phyloP scores from a whole-genome alignment of 2,888 invertebrate species.

The Mongoloraphidia duomilia region DNA sequence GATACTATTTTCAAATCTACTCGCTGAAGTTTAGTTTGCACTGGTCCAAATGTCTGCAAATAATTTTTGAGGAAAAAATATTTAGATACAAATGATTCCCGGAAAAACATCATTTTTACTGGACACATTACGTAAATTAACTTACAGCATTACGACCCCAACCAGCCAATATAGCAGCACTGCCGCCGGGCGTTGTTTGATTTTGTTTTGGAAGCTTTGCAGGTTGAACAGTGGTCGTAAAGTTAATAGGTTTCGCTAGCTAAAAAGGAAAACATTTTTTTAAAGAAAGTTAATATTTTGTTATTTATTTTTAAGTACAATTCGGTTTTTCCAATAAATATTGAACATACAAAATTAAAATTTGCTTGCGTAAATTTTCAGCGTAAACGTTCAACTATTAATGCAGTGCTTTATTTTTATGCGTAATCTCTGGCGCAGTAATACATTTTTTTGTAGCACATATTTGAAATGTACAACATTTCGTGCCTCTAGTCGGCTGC shows the following conservation, averaged over 20 bases:
- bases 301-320: no score
- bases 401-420: no score
- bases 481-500: no score
- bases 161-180: conserved; percentile 23
- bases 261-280: background rate
- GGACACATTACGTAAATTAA: background rate
- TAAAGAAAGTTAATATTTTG: background rate
- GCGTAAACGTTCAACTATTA: no score
- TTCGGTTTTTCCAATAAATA: no score
- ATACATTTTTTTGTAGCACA: no score
- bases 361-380: no score
- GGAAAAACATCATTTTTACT: background rate
- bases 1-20: conserved; percentile 25
- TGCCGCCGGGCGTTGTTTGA: conserved; percentile 9
- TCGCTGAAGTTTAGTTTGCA: conserved; percentile 24
- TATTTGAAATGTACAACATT: no score
- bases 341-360: no score
- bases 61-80: background rate
- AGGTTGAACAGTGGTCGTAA: conserved; percentile 3
- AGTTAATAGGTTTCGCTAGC: background rate
- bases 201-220: conserved; percentile 10
- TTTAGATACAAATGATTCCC: background rate
- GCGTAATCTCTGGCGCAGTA: no score
- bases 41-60: conserved; percentile 24
- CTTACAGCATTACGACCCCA: conserved; percentile 22